These are phyloP conservation scores for Chaetorhynchus papuensis DNA, from an alignment of 2,113 vertebrate species.

Conservation along the genomic window DNA sequence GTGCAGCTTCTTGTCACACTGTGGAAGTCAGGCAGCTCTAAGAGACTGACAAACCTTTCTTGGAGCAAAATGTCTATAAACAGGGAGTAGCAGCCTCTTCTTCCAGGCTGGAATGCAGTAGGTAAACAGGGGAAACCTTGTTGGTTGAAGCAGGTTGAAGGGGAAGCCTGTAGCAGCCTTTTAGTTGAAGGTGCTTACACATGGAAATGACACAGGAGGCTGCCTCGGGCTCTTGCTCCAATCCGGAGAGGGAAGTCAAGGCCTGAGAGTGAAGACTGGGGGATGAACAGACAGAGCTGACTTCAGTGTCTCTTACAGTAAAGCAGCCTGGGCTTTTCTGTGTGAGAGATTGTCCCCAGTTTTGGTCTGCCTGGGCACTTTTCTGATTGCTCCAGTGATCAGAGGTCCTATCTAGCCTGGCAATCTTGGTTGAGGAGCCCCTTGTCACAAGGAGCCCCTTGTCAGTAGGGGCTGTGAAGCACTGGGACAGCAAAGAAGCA, in stretches of 20 bases:
- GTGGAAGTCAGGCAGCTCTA: background rate
- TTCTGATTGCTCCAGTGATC: background rate
- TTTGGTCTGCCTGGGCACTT: background rate
- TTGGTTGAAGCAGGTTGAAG: background rate
- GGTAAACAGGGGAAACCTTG: background rate
- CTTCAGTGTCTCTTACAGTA: background rate
- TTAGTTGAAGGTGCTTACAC: background rate
- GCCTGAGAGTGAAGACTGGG: background rate
- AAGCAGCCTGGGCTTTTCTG: background rate
- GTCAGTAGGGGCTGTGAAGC: background rate
- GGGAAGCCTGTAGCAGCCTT: background rate
- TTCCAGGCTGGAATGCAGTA: background rate
- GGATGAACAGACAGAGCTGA: background rate
- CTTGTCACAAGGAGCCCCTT: background rate
- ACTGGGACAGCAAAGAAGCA: background rate
- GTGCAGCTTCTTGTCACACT: background rate
- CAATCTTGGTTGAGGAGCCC: background rate
- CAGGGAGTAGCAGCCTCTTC: background rate
- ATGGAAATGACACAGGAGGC: background rate
- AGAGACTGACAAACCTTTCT: background rate
- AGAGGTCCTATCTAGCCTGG: background rate
- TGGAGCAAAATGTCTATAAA: background rate
- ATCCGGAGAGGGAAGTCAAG: background rate
- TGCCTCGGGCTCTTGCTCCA: background rate
- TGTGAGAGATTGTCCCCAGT: background rate